These are phyloP conservation scores for Erinaceus europaeus DNA, from an alignment of 2,113 vertebrate genomes.

Conservation along the genomic window DNA sequence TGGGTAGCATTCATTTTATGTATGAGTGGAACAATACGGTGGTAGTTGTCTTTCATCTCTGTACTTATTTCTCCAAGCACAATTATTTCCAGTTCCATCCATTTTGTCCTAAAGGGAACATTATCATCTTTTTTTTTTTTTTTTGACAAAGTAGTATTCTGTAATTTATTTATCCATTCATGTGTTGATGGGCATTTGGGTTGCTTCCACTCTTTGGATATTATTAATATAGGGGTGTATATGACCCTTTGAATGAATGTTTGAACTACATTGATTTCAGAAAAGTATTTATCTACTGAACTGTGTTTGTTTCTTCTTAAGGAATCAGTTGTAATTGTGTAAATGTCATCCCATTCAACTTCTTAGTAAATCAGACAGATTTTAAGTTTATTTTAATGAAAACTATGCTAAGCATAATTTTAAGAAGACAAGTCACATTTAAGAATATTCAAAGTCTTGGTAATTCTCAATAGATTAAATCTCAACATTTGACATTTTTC, in stretches of 20 bases:
- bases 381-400: neutral
- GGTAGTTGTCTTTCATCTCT: too few relatives aligned
- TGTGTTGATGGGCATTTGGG: too few relatives aligned
- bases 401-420: conserved; percentile 7
- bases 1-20: too few relatives aligned
- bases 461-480: neutral
- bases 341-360: neutral
- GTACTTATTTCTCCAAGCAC: too few relatives aligned
- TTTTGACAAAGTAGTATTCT: neutral
- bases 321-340: neutral
- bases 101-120: too few relatives aligned
- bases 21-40: too few relatives aligned
- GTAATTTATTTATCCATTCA: neutral
- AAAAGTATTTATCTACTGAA: neutral
- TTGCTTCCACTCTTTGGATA: too few relatives aligned
- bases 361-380: neutral
- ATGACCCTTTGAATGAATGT: too few relatives aligned
- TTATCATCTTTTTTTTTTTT: too few relatives aligned
- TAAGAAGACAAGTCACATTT: neutral
- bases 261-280: conserved; percentile 7
- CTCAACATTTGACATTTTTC: neutral
- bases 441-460: neutral
- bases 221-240: too few relatives aligned
- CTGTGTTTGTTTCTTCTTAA: conserved; percentile 7
- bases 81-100: too few relatives aligned